Percentiles rank a stretch among this genome's conserved stretches.
These are phyloP conservation scores for Tribolium madens DNA, from an alignment of 1,140 invertebrate species.

Conservation along the genomic window DNA sequence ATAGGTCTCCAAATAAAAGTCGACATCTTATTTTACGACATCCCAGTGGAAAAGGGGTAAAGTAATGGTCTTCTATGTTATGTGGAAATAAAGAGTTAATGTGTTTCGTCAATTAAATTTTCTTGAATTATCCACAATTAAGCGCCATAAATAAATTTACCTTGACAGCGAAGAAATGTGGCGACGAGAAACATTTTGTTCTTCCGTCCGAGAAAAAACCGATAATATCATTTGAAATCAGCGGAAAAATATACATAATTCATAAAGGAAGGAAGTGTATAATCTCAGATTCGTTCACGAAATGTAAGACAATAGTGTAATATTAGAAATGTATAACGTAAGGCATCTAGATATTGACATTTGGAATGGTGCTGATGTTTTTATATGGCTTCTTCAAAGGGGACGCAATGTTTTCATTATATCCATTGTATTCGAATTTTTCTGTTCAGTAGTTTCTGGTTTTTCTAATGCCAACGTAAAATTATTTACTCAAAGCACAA, in stretches of 20 bases:
- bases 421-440: neutral
- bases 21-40: slow-evolving; percentile 20
- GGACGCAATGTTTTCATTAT: slow-evolving; percentile 23
- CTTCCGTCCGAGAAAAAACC: slow-evolving; percentile 17
- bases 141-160: slow-evolving; percentile 5
- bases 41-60: neutral
- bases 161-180: neutral
- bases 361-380: slow-evolving; percentile 34
- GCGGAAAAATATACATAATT: slow-evolving; percentile 39
- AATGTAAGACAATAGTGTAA: slow-evolving; percentile 43
- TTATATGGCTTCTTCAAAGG: slow-evolving; percentile 10
- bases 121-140: slow-evolving; percentile 1
- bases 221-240: slow-evolving; percentile 27
- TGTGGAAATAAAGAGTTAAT: slow-evolving; percentile 1
- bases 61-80: neutral
- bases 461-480: neutral
- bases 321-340: slow-evolving; percentile 46
- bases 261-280: slow-evolving; percentile 35
- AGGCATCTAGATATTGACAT: slow-evolving; percentile 40
- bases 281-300: slow-evolving; percentile 41
- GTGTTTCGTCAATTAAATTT: slow-evolving; percentile 6
- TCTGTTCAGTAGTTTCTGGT: neutral
- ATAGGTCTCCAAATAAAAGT: neutral
- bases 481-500: neutral
- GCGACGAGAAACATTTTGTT: neutral